These are phyloP conservation scores for Takifugu ocellatus DNA, from an alignment of 2,797 vertebrate genomes.

Conservation along the genomic window DNA sequence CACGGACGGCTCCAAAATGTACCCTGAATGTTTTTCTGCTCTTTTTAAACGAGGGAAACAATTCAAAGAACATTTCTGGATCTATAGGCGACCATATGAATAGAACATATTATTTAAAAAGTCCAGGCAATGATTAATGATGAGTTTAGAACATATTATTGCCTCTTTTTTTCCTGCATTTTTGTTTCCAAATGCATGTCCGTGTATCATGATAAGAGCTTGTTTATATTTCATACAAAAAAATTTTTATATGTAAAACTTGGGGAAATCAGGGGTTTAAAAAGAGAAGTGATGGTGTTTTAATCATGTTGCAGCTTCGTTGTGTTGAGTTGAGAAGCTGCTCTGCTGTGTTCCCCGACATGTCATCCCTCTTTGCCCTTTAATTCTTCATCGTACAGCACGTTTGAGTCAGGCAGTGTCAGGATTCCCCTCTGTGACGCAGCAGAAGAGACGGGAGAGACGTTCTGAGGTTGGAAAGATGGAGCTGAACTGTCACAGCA, in stretches of 20 bases:
- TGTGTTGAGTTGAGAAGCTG: slow-evolving; percentile 28
- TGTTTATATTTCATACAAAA: slow-evolving; percentile 91
- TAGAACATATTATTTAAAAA: slow-evolving; percentile 80
- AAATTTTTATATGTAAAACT: slow-evolving; percentile 86
- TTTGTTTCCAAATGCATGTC: slow-evolving; percentile 74
- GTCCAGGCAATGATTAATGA: slow-evolving; percentile 31
- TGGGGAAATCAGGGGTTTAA: slow-evolving; percentile 71
- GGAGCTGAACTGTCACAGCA: slow-evolving; percentile 84
- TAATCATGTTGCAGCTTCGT: slow-evolving; percentile 45
- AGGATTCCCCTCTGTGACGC: slow-evolving; percentile 72
- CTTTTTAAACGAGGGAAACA: slow-evolving; percentile 59
- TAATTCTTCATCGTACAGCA: slow-evolving; percentile 28
- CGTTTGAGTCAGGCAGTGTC: slow-evolving; percentile 56
- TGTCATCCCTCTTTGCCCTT: slow-evolving; percentile 37
- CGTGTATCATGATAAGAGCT: slow-evolving; percentile 76
- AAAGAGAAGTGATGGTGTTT: slow-evolving; percentile 51
- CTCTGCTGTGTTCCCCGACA: slow-evolving; percentile 41
- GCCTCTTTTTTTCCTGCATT: slow-evolving; percentile 38
- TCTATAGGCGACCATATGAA: slow-evolving; percentile 67
- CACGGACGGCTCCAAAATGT: slow-evolving; percentile 78
- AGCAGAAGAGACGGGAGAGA: slow-evolving; percentile 59
- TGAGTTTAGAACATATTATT: slow-evolving; percentile 51
- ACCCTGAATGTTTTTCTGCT: slow-evolving; percentile 77
- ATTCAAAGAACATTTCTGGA: slow-evolving; percentile 66
- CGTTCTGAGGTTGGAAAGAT: slow-evolving; percentile 42